phyloP scores from a whole-genome alignment of 2,113 vertebrate genomes.

The Glaucomys volans region DNA sequence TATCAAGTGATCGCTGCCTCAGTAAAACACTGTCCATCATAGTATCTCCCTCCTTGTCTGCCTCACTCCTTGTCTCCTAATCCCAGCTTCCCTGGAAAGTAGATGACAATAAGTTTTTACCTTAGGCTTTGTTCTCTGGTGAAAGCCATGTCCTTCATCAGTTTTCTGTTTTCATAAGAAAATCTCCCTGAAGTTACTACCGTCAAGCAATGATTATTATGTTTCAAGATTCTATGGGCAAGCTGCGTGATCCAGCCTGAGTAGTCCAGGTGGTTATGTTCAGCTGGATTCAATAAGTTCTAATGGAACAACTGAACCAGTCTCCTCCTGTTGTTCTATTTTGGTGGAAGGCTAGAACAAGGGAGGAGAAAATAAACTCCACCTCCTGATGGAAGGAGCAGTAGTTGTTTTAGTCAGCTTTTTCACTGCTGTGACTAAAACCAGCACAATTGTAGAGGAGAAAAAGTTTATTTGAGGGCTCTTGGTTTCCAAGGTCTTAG shows the following conservation, averaged over 20 bases:
- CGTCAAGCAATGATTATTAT: neutral
- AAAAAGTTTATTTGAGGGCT: too few relatives aligned
- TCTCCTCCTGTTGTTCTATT: neutral
- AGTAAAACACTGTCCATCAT: too few relatives aligned
- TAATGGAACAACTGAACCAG: neutral
- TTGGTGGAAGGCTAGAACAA: neutral
- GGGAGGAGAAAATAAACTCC: neutral
- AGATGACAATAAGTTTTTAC: neutral
- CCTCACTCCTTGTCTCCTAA: neutral
- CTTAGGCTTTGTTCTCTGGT: neutral
- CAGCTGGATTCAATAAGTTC: neutral
- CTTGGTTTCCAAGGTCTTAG: too few relatives aligned
- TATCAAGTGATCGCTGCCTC: fast-evolving
- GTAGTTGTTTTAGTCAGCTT: too few relatives aligned
- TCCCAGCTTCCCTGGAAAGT: neutral
- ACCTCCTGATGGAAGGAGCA: neutral
- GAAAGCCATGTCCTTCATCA: neutral
- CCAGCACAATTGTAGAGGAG: too few relatives aligned
- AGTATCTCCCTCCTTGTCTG: neutral
- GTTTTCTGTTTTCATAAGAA: neutral
- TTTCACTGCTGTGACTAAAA: too few relatives aligned
- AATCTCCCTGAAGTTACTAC: neutral
- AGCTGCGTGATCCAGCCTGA: neutral
- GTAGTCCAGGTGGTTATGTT: neutral
- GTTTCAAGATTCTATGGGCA: neutral